These are phyloP conservation scores for Phaethornis superciliosus DNA, from an alignment of 2,113 vertebrate species.

Conservation along the genomic window DNA sequence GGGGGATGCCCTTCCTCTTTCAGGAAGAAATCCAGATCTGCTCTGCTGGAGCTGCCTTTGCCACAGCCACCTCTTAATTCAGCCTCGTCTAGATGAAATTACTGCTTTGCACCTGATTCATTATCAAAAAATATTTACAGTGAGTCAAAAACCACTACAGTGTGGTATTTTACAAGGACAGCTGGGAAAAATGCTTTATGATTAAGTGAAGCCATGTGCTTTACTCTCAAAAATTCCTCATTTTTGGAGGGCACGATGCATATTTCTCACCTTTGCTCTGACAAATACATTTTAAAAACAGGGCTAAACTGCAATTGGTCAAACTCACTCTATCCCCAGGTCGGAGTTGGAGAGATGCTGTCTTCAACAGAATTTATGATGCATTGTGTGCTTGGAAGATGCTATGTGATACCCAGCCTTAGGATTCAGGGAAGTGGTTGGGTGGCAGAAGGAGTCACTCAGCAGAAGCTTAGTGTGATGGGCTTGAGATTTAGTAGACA, in stretches of 20 bases:
- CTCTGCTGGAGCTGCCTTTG: not conserved
- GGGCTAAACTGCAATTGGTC: not conserved
- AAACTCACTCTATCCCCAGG: not conserved
- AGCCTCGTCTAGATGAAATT: not conserved
- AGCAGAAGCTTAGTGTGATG: not conserved
- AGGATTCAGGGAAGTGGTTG: fast-evolving
- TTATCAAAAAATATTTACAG: constrained; percentile 23
- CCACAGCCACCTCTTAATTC: not conserved
- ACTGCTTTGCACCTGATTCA: constrained; percentile 5
- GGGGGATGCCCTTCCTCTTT: too few relatives aligned
- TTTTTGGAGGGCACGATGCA: not conserved
- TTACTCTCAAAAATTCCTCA: not conserved
- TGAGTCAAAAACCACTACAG: too few relatives aligned
- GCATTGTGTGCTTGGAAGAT: not conserved
- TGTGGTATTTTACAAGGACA: constrained; percentile 41
- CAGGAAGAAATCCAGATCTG: not conserved
- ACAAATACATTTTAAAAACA: not conserved
- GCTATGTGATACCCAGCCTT: not conserved
- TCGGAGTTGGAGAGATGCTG: not conserved
- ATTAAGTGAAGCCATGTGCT: not conserved
- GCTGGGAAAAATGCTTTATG: constrained; percentile 4
- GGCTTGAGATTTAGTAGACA: not conserved
- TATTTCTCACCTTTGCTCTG: not conserved
- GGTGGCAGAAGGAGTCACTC: not conserved
- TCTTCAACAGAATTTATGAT: not conserved